Evolutionary conservation across 2,797 vertebrate genomes (phyloP).

Genomic region (Oceanodroma leucorhoa): DNA sequence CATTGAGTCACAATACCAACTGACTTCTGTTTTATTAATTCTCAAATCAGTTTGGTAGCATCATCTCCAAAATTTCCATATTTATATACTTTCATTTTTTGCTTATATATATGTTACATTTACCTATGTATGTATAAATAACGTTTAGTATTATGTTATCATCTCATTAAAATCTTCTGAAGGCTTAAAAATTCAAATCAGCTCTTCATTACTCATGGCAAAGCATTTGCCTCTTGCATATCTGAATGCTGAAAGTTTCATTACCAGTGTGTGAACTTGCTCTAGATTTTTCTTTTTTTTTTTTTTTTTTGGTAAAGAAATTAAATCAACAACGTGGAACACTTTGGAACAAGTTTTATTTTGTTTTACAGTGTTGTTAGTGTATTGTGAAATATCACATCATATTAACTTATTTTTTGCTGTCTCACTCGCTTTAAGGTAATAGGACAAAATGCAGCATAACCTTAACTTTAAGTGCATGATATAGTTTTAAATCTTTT

Average conservation of each 20-base stretch:
- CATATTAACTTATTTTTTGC: not conserved
- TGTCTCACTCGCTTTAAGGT: not conserved
- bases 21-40: not conserved
- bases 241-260: not conserved
- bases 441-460: not conserved
- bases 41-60: not conserved
- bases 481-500: not conserved
- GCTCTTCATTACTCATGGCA: not conserved
- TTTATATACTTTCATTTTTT: not conserved
- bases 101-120: not conserved
- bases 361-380: not conserved
- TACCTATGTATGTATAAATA: not conserved
- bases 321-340: not conserved
- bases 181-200: not conserved
- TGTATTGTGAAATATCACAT: not conserved
- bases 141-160: not conserved
- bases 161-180: not conserved
- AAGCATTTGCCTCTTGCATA: not conserved
- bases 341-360: not conserved
- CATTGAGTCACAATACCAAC: not conserved
- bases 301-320: too few relatives aligned
- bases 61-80: fast-evolving
- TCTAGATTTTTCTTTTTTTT: not conserved
- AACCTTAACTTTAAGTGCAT: not conserved
- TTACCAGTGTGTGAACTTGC: not conserved